Percentiles rank a stretch among this genome's conserved stretches.
These are phyloP conservation scores for Halcyon leucocephala DNA, from an alignment of 2,797 vertebrate species.

Conservation along the genomic window DNA sequence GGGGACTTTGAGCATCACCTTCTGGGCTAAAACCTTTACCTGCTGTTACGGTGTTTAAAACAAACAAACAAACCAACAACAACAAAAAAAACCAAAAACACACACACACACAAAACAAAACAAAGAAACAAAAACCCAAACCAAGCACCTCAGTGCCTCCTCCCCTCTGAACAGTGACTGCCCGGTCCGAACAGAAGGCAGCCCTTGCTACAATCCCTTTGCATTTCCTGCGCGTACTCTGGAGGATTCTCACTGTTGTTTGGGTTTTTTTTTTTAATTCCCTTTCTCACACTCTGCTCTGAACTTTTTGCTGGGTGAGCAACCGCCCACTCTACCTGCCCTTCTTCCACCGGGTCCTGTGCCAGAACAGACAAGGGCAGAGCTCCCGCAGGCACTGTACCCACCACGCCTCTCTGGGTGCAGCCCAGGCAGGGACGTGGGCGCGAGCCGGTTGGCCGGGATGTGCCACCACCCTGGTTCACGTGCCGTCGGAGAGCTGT, in stretches of 20 bases:
- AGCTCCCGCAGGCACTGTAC: not conserved
- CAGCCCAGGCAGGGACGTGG: fast-evolving
- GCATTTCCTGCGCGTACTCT: fast-evolving
- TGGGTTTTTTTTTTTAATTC: fast-evolving
- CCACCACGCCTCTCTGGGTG: not conserved
- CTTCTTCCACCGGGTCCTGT: not conserved
- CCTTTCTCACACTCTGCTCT: not conserved
- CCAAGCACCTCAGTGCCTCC: not conserved
- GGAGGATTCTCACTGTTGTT: not conserved
- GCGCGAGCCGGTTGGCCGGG: fast-evolving
- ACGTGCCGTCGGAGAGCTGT: fast-evolving
- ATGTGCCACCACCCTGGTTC: fast-evolving
- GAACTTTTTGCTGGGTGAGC: not conserved
- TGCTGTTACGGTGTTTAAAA: not conserved
- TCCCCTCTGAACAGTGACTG: not conserved
- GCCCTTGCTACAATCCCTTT: not conserved
- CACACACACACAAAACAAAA: too few species aligned
- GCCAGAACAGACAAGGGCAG: not conserved
- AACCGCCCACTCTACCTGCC: fast-evolving
- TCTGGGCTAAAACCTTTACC: too few species aligned
- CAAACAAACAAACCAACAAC: not conserved
- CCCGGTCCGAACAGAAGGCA: not conserved
- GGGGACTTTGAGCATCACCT: not conserved
- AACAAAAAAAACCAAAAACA: too few species aligned
- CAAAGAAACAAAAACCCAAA: not conserved